Conservation (phyloP, 2,113 vertebrate species). For the Salvelinus sp. region DNA sequence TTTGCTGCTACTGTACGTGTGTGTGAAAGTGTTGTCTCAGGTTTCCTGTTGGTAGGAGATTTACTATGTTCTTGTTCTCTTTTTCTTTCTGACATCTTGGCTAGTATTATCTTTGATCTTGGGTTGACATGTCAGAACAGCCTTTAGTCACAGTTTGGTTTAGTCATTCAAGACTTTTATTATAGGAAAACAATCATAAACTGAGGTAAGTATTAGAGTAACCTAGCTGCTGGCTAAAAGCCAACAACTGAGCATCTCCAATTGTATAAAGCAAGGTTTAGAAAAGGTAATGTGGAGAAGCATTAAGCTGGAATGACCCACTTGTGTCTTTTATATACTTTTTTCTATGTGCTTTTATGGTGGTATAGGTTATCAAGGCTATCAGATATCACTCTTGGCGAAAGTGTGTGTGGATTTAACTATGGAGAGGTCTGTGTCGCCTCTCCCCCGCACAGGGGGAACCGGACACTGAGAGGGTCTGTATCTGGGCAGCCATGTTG, state of each 20-base stretch:
- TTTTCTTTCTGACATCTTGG: not conserved
- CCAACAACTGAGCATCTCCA: not conserved
- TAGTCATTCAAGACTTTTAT: not conserved
- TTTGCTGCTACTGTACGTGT: conserved; percentile 1
- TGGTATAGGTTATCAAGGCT: conserved; percentile 19
- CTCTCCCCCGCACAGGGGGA: conserved; percentile 15
- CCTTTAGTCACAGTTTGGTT: not conserved
- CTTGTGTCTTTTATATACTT: not conserved
- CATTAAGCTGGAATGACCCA: not conserved
- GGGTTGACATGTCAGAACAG: not conserved
- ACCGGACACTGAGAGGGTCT: conserved; percentile 28
- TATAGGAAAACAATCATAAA: not conserved
- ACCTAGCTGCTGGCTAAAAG: not conserved
- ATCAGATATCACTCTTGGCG: conserved; percentile 19
- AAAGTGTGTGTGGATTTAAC: conserved; percentile 5
- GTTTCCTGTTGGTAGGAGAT: too few species aligned
- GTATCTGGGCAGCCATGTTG: not conserved
- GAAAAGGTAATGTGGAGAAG: not conserved
- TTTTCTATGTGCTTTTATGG: not conserved
- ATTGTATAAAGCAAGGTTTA: not conserved
- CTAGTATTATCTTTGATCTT: not conserved
- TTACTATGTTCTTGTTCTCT: not conserved
- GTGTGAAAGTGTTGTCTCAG: not conserved
- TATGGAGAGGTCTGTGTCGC: conserved; percentile 33
- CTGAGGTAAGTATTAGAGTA: not conserved